Evolutionary conservation across 2,797 vertebrate species (phyloP).

Genomic region (Hipposideros larvatus): DNA sequence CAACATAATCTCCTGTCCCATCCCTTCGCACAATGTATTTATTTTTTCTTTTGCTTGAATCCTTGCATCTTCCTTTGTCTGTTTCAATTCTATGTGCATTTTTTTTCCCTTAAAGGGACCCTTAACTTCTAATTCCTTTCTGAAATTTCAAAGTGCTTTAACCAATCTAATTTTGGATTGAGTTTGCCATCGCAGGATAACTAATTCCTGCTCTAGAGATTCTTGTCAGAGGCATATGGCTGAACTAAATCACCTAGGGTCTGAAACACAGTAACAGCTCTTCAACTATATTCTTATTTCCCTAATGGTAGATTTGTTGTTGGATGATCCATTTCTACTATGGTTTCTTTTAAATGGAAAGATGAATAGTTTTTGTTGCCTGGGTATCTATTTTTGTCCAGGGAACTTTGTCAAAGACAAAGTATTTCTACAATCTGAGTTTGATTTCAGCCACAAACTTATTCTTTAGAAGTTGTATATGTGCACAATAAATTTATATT

Average conservation of each 20-base stretch:
- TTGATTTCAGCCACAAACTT: background rate
- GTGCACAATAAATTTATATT: background rate
- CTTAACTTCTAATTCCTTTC: background rate
- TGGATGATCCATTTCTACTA: background rate
- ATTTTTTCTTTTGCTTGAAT: background rate
- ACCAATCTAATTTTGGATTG: background rate
- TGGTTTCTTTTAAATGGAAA: conserved; percentile 52
- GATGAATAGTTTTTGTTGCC: background rate
- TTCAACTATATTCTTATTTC: background rate
- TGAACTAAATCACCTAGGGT: background rate
- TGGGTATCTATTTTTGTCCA: conserved; percentile 10
- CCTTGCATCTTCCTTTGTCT: background rate
- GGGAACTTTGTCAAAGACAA: background rate
- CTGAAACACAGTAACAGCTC: background rate
- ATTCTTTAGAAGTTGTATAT: background rate
- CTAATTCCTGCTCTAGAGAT: background rate
- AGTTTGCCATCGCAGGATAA: background rate
- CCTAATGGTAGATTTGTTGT: background rate
- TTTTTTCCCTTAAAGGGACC: background rate
- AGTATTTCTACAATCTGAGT: background rate
- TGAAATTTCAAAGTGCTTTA: background rate
- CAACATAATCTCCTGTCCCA: background rate
- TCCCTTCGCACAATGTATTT: background rate
- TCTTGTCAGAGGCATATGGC: background rate
- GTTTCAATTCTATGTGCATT: background rate